phyloP scores from a whole-genome alignment of 2,113 vertebrate genomes.

The Strigops habroptila region DNA sequence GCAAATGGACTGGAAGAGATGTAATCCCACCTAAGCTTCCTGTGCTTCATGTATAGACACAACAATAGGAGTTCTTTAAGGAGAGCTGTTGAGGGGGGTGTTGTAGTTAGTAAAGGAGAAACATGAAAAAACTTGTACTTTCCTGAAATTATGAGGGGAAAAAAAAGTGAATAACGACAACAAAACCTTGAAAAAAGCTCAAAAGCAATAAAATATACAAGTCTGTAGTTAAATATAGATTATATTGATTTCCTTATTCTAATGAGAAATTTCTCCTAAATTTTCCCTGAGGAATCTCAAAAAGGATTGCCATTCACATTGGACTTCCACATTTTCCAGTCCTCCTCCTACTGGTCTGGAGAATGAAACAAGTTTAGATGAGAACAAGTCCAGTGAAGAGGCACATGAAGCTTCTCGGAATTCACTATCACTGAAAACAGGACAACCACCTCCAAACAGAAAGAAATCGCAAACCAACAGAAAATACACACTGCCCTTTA shows the following conservation, averaged over 20 bases:
- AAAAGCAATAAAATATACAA: not conserved
- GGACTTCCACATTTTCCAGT: not conserved
- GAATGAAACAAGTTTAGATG: not conserved
- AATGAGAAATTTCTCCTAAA: not conserved
- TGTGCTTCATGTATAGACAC: not conserved
- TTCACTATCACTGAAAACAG: not conserved
- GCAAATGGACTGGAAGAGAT: slow-evolving; percentile 12
- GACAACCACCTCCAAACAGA: not conserved
- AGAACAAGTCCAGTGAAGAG: not conserved
- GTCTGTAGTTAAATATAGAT: not conserved
- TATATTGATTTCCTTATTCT: not conserved
- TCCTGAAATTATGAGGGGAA: not conserved
- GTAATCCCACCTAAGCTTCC: slow-evolving; percentile 26
- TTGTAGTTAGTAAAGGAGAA: not conserved
- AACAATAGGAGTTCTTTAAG: not conserved
- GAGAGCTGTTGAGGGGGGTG: not conserved
- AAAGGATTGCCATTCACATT: not conserved
- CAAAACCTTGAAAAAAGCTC: not conserved
- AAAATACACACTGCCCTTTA: not conserved
- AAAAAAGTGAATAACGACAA: not conserved
- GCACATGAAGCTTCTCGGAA: not conserved
- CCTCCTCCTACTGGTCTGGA: not conserved
- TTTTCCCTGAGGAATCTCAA: not conserved
- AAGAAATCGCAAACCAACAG: not conserved
- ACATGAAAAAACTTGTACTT: not conserved